A percentile compares a stretch with the other conserved stretches of the same genome.
These are phyloP conservation scores for Pogonomyrmex barbatus DNA, from an alignment of 1,140 invertebrate species.

Conservation along the genomic window DNA sequence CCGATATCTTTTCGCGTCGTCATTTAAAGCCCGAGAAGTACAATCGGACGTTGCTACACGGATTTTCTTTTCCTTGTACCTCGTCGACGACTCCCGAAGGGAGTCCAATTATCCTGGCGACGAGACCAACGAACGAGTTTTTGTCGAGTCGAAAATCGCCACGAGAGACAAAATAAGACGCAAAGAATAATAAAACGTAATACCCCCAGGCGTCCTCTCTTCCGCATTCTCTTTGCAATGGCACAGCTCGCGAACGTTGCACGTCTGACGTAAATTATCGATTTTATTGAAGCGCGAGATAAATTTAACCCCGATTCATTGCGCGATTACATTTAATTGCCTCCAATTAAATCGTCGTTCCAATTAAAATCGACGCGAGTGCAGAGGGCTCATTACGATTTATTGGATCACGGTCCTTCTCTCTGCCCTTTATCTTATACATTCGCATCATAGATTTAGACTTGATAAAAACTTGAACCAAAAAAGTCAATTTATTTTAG, in stretches of 20 bases:
- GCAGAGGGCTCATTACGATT: constrained; percentile 65
- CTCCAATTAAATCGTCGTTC: constrained; percentile 74
- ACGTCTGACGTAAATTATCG: constrained; percentile 60
- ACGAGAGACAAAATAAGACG: constrained; percentile 27
- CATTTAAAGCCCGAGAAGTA: constrained; percentile 53
- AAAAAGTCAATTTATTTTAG: constrained; percentile 13
- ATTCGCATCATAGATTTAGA: constrained; percentile 3
- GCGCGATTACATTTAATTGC: constrained; percentile 75
- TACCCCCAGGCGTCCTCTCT: background rate
- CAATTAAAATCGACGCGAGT: constrained; percentile 72
- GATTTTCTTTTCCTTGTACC: constrained; percentile 62
- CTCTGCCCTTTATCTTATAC: constrained; percentile 1
- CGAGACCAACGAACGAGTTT: constrained; percentile 44
- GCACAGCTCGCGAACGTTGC: background rate
- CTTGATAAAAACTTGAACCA: constrained; percentile 1
- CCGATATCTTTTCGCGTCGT: constrained; percentile 70
- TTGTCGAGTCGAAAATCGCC: constrained; percentile 28
- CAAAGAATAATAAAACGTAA: constrained; percentile 40
- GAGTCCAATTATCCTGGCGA: constrained; percentile 51
- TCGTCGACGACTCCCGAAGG: constrained; percentile 19
- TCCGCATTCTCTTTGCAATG: background rate
- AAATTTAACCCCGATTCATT: constrained; percentile 72
- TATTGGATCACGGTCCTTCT: constrained; percentile 54
- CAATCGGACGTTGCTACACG: constrained; percentile 48
- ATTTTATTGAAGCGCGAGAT: constrained; percentile 68